Evolutionary conservation across 2,113 vertebrate genomes (phyloP).

Genomic region (Neogobius melanostomus): DNA sequence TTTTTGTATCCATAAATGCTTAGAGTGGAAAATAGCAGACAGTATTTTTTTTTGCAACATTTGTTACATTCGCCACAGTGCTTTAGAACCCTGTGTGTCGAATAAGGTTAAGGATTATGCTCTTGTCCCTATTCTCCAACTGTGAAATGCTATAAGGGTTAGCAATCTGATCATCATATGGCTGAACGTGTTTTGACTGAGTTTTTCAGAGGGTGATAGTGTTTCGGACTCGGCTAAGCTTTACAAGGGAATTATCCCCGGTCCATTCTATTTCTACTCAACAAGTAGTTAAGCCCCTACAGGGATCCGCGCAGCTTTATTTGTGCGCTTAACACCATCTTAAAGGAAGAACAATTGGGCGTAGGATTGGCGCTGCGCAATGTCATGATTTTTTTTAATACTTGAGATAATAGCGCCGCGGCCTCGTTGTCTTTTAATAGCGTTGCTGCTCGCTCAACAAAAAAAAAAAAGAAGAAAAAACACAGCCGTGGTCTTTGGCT

Average conservation of each 20-base stretch:
- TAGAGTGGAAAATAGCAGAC: background rate
- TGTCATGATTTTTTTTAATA: conserved; percentile 42
- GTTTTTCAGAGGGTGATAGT: conserved; percentile 31
- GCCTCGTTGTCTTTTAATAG: conserved; percentile 26
- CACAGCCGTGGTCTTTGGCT: conserved; percentile 30
- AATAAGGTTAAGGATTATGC: conserved; percentile 57
- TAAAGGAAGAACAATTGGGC: conserved; percentile 44
- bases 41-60: conserved; percentile 14
- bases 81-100: conserved; percentile 48
- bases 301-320: conserved; percentile 49
- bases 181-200: conserved; percentile 30
- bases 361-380: conserved; percentile 40
- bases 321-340: conserved; percentile 28
- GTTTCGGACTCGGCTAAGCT: conserved; percentile 20
- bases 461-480: conserved; percentile 1
- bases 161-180: conserved; percentile 50
- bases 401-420: conserved; percentile 39
- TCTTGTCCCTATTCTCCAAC: conserved; percentile 34
- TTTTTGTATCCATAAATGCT: no score
- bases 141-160: conserved; percentile 24
- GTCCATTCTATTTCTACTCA: conserved; percentile 14
- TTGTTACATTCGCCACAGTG: conserved; percentile 41
- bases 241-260: conserved; percentile 35
- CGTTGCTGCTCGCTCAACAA: conserved; percentile 12
- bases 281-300: conserved; percentile 40